Base-by-base conservation (phyloP, 1,140 invertebrate genomes). In the Bombus waltoni region DNA sequence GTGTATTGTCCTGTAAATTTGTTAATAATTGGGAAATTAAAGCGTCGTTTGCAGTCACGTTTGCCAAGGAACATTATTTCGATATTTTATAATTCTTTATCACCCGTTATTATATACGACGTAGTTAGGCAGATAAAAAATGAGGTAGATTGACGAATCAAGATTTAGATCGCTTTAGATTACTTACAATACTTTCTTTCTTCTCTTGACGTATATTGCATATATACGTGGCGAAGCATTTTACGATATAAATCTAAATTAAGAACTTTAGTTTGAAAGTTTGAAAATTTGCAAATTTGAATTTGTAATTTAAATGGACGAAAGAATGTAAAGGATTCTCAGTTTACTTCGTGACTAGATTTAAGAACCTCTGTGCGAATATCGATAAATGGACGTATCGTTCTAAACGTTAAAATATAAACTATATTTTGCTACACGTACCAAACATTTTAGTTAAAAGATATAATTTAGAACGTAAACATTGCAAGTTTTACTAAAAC, bases 311-410 rank as follows among this genome's bases (percentile, higher is more conserved):
- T 62, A 62, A 13, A 13, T 13, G 59, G 11, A 62, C 13, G 59
- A n/a, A 62, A 62, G 28, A 42, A 13, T 44, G 9, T 5, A 1
- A 2, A 44, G 15, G 9, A 77, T 44, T 78, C 32, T 84, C n/a
- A 15, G 3, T 70, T 8, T 84, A 22, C n/a, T 44, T 62, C 38
- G 1, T 0, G 13, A 5, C 8, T 57, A 73, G 32, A 74, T 74
- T 74, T 74, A 74, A n/a, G 59, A 74, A 81, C 79, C 83, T 81
- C 32, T n/a, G 78, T 81, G 70, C 78, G 78, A 85, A 81, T 75
- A 81, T 85, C 72, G 78, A 81, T 81, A 81, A 66, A 66, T 85
- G 83, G 77, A 85, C 62, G 70, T 66, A 18, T 32, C 68, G 32
- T 40, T 47, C 15, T 28, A 15, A 44, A 81, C 9, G 11, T 6